Percentiles rank a stretch among this genome's conserved stretches.
Conservation (phyloP, 2,797 vertebrate genomes). For the Acropternis orthonyx region DNA sequence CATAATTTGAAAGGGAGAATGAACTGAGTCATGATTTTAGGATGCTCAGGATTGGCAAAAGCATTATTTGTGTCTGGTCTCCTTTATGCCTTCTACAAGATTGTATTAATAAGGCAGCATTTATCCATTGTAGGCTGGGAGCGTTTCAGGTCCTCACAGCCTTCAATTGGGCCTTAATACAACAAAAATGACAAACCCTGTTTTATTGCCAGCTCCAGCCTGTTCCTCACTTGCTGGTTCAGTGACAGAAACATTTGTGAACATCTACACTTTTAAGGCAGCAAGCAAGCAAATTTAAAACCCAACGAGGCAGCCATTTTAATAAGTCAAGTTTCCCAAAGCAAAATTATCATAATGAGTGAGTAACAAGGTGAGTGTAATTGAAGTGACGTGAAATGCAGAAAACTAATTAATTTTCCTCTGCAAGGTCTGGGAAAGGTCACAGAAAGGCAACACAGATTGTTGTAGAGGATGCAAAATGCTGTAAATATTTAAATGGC, state of each 20-base stretch:
- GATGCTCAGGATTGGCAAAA: not conserved
- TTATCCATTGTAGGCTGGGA: not conserved
- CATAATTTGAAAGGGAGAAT: not conserved
- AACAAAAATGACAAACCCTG: not conserved
- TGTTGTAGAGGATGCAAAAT: not conserved
- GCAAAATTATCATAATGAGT: not conserved
- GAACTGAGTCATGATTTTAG: not conserved
- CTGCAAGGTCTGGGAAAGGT: not conserved
- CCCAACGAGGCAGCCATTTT: accelerated
- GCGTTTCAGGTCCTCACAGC: not conserved
- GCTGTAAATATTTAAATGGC: not conserved
- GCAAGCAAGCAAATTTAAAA: not conserved
- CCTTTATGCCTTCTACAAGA: constrained; percentile 3
- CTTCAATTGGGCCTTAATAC: not conserved
- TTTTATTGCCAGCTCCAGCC: not conserved
- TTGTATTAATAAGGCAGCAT: not conserved
- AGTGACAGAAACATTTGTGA: not conserved
- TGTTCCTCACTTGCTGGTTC: not conserved
- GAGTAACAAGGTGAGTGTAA: not conserved
- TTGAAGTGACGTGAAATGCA: not conserved
- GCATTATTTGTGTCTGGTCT: not conserved
- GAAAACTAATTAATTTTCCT: constrained; percentile 3
- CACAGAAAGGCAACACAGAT: not conserved
- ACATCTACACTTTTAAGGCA: not conserved
- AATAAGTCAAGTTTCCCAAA: constrained; percentile 16